Evolutionary conservation across 2,797 vertebrate genomes (phyloP).

Genomic region (Sebastes nivosus): DNA sequence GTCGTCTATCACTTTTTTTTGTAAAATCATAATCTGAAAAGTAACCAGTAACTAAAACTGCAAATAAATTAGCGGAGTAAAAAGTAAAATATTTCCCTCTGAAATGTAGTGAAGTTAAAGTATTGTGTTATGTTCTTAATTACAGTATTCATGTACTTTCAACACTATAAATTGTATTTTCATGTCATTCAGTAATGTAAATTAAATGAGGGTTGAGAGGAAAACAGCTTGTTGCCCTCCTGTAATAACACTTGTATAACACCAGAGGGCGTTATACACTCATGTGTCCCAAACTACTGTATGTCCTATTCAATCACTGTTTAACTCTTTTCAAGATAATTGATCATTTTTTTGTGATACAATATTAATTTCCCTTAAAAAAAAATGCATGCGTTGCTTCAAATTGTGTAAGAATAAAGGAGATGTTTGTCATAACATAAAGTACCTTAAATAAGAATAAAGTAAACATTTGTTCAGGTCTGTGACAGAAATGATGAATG

Average conservation of each 20-base stretch:
- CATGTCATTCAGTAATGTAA: neutral
- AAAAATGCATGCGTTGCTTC: neutral
- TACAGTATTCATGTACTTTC: neutral
- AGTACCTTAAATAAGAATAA: neutral
- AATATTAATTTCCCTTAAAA: neutral
- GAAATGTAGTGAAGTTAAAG: neutral
- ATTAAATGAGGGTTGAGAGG: neutral
- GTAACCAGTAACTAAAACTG: neutral
- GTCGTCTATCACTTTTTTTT: neutral
- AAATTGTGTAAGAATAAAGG: neutral
- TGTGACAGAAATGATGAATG: neutral
- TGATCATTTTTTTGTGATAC: neutral
- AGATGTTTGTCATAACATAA: neutral
- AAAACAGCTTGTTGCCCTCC: neutral
- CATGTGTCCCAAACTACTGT: neutral
- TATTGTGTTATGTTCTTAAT: neutral
- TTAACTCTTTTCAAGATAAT: neutral
- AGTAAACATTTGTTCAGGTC: neutral
- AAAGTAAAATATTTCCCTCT: neutral
- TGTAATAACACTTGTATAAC: neutral
- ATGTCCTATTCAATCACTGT: neutral
- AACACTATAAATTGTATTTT: neutral
- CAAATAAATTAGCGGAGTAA: neutral
- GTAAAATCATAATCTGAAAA: neutral
- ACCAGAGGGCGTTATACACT: constrained; percentile 7